Evolutionary conservation across 2,888 invertebrate genomes (phyloP).

Genomic region (Pomacea canaliculata): DNA sequence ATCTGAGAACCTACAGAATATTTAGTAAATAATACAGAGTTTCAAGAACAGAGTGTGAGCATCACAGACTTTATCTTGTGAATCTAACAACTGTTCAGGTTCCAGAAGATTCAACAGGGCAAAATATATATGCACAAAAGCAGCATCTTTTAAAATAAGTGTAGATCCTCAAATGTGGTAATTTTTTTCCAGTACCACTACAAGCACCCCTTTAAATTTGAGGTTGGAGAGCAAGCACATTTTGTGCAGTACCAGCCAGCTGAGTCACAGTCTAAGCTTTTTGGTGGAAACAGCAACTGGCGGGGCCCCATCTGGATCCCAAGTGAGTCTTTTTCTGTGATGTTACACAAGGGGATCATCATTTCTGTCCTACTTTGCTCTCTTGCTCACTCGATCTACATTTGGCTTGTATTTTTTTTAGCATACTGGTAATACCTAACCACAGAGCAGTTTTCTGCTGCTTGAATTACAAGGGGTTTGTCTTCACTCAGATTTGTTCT

Average conservation of each 20-base stretch:
- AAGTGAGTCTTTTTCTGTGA: constrained; percentile 33
- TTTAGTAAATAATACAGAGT: no score
- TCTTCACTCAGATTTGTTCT: no score
- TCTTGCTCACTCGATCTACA: background rate
- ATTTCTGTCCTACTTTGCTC: background rate
- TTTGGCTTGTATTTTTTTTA: background rate
- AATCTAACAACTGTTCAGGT: background rate
- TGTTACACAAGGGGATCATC: background rate
- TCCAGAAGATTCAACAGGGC: background rate
- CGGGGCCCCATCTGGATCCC: constrained; percentile 68
- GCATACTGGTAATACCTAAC: background rate
- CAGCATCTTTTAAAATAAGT: no score
- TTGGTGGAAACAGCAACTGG: constrained; percentile 70
- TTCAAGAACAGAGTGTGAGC: no score
- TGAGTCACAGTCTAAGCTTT: constrained; percentile 61
- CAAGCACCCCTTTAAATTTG: constrained; percentile 57
- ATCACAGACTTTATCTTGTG: no score
- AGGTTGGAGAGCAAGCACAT: constrained; percentile 44
- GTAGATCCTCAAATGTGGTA: background rate
- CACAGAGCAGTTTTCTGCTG: no score
- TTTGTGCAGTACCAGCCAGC: constrained; percentile 62
- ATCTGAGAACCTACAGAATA: no score
- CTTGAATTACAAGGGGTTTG: no score
- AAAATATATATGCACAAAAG: background rate
- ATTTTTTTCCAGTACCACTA: constrained; percentile 50